Evolutionary conservation across 2,797 vertebrate species (phyloP), one percentile per base, ranked within the genome.

Genomic region (Sarcoramphus papa): DNA sequence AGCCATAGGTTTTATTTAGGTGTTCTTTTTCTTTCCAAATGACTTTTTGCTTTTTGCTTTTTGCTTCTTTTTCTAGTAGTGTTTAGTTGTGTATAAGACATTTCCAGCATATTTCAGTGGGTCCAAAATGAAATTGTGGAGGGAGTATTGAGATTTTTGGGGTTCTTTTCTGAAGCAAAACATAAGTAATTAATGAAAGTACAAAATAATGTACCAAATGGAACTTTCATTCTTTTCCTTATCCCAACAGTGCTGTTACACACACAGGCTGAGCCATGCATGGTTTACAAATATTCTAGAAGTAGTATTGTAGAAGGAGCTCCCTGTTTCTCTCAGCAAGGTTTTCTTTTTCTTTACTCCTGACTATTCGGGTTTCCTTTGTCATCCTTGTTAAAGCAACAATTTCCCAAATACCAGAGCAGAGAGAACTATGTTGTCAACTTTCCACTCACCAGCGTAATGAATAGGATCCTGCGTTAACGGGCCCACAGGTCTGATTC

Each of bases 201-300:
- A 25, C 1, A 2, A 54, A 84, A 17, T 59, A 12, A 11, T 10
- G 25, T 31, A 41, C 28, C 43, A 41, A 85, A 51, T n/a, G 41
- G 30, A 75, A 45, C 40, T 78, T 83, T n/a, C 21, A 5, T 81
- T 80, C 56, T 76, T 91, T 59, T 41, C 56, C 63, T 65, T 23
- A 25, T 62, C 35, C 50, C 59, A 69, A 0, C 23, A 37, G 48
- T 35, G 40, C 74, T 69, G 54, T 91, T 82, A 23, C 20, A 7
- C 18, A n/a, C 24, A 5, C 51, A 83, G 62, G 23, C 60, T 64
- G 60, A 68, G 27, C 63, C 0, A 0, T 48, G 21, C 2, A 1
- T 23, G 24, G 37, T 28, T 57, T 79, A 31, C 43, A 74, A 25
- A 74, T 62, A 43, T 21, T 56, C 47, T 24, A 43, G 65, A 13